Base-by-base conservation (phyloP, 2,797 vertebrate genomes). In the Rallus crepitans region DNA sequence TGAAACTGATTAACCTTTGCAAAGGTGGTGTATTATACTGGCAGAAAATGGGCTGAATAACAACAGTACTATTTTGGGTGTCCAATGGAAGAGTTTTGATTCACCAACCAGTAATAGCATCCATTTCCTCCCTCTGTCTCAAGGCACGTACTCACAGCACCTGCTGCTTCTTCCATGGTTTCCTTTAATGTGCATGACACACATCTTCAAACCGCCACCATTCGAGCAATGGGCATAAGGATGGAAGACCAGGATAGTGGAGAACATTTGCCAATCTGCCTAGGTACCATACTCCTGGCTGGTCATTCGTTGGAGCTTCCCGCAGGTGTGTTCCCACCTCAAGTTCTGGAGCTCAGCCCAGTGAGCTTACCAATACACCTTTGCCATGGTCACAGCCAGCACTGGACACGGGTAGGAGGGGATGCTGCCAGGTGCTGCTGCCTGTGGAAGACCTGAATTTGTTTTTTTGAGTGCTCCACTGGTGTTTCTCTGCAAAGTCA, bases 1-100 rank as follows among this genome's bases (percentile, higher is more conserved):
- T 95, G 66, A 94, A 82, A 94, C 88, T 88, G 60, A 93, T 93
- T 96, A 97, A 95, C 78, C 40, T 96, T 97, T 97, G 83, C 75
- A 93, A 37, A 48, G 17, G 25, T 82, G 75, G 87, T 14, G 10
- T 89, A 92, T 92, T 64, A 63, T 48, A 83, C 19, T 50, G 66
- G 23, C n/a, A 90, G 42, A 93, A 90, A 86, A 83, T 42, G n/a
- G 47, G 37, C 5, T 72, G 47, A 78, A 53, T 78, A 95, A 35
- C 69, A 89, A 61, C 68, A 80, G 37, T 73, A 82, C 37, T 63
- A 50, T 82, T 87, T 69, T 6, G 31, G 33, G 27, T 73, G 60
- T 42, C 47, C 4, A 13, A 37, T 2, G 47, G 70, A 84, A 82
- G 35, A 1, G 3, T 45, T 69, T 39, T 87, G 37, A 87, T 83